A percentile compares a stretch with the other conserved stretches of the same genome.
These are phyloP conservation scores for Notothenia rossii DNA, from an alignment of 2,113 vertebrate species.

Conservation along the genomic window DNA sequence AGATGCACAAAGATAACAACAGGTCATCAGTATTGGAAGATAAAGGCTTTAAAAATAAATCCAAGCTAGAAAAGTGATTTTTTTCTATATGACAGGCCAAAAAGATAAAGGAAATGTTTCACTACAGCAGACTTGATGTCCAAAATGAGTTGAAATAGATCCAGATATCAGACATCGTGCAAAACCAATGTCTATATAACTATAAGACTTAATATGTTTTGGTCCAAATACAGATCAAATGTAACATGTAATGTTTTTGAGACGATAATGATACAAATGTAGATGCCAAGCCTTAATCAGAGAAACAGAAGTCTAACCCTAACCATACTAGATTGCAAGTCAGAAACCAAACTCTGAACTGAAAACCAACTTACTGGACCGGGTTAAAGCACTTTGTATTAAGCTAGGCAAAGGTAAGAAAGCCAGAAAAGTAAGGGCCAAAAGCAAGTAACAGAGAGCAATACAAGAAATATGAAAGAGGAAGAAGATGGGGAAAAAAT, in stretches of 20 bases:
- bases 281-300: background rate
- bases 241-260: background rate
- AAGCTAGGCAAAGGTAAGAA: background rate
- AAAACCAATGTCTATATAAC: no score
- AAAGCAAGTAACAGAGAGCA: slow-evolving; percentile 22
- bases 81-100: no score
- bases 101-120: no score
- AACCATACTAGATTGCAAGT: slow-evolving; percentile 2
- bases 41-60: no score
- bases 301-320: background rate
- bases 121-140: no score
- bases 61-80: no score
- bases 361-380: slow-evolving; percentile 23
- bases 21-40: no score
- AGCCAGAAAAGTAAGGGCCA: background rate
- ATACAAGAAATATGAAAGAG: background rate
- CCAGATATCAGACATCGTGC: no score
- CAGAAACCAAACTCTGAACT: slow-evolving; percentile 20
- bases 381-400: slow-evolving; percentile 16
- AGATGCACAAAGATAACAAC: no score
- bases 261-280: background rate
- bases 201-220: background rate
- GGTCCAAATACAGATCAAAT: slow-evolving; percentile 13
- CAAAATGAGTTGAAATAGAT: no score
- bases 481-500: slow-evolving; percentile 1